Conservation (phyloP, 2,113 vertebrate species). For the Pithys albifrons region DNA sequence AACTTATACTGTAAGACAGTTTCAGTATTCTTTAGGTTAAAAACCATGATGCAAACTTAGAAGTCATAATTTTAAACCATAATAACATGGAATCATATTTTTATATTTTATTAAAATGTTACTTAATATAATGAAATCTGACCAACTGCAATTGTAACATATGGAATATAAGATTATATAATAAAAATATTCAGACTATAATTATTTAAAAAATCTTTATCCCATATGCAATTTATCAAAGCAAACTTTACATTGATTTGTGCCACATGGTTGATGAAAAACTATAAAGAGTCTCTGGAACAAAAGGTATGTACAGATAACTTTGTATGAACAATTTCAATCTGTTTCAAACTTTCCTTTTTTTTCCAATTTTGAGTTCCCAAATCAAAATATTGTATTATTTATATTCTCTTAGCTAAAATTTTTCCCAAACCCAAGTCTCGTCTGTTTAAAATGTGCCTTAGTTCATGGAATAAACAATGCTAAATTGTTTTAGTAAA, state of each 20-base stretch:
- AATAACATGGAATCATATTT: constrained; percentile 49
- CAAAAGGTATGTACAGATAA: constrained; percentile 47
- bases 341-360: constrained; percentile 37
- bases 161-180: constrained; percentile 42
- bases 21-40: constrained; percentile 26
- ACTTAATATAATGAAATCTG: constrained; percentile 42
- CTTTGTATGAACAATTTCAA: not conserved
- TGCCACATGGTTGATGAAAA: constrained; percentile 63
- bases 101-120: constrained; percentile 43
- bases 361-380: not conserved
- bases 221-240: constrained; percentile 62
- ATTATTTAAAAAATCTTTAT: constrained; percentile 44
- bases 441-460: not conserved
- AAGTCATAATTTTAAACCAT: constrained; percentile 22
- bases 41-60: not conserved
- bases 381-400: constrained; percentile 10
- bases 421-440: not conserved
- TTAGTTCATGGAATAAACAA: constrained; percentile 2
- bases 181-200: constrained; percentile 46
- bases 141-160: constrained; percentile 15
- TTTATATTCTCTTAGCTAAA: not conserved
- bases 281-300: constrained; percentile 52
- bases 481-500: constrained; percentile 33
- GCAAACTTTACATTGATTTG: constrained; percentile 49
- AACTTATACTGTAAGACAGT: not conserved